A percentile compares a stretch with the other conserved stretches of the same genome.
These are phyloP conservation scores for Stercorarius parasiticus DNA, from an alignment of 2,113 vertebrate species.

Conservation along the genomic window DNA sequence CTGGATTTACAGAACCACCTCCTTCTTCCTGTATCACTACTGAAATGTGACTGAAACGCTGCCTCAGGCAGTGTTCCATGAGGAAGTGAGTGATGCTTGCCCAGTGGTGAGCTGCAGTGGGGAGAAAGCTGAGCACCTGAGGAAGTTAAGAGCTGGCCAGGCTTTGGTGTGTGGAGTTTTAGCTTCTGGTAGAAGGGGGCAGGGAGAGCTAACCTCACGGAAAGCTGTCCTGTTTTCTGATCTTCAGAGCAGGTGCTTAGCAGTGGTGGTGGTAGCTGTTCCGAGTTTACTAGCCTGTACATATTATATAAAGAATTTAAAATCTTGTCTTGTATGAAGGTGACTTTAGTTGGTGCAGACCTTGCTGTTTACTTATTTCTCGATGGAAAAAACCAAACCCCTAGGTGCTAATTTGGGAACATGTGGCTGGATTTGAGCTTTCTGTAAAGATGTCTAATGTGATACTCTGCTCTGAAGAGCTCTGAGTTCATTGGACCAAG, in stretches of 20 bases:
- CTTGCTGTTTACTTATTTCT: neutral
- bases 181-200: neutral
- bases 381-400: neutral
- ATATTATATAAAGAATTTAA: neutral
- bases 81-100: neutral
- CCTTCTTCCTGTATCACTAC: neutral
- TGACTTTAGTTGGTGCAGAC: neutral
- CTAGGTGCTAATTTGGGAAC: neutral
- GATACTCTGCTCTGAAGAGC: neutral
- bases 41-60: neutral
- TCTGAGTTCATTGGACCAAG: accelerated
- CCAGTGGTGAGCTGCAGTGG: neutral
- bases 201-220: neutral
- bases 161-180: neutral
- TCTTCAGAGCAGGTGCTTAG: neutral
- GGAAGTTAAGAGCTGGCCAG: neutral
- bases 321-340: neutral
- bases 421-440: neutral
- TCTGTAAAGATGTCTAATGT: neutral
- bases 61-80: neutral
- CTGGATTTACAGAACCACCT: neutral
- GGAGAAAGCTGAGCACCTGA: neutral
- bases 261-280: neutral
- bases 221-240: neutral
- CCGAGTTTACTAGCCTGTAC: neutral